Evolutionary conservation across 2,888 invertebrate species (phyloP), one percentile per base, ranked within the genome.

Genomic region (Cetonia aurata): DNA sequence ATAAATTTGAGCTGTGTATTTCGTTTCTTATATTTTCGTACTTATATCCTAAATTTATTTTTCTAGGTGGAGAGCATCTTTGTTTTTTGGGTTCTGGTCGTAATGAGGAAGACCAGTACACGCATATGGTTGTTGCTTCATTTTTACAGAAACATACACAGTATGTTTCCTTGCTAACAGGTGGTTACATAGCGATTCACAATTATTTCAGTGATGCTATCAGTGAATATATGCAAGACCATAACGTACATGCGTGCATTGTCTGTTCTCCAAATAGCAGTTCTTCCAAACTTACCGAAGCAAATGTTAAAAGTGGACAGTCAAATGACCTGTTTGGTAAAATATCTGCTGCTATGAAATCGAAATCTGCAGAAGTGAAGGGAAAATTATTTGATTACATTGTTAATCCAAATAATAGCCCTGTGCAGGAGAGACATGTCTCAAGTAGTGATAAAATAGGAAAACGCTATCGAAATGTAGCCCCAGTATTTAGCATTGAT

Each of bases 121-220:
- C 98, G 15, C 94, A 98, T 82, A 99, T 99, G 99, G 98, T 98
- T 25, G 95, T 99, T 13, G 96, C 99, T 6, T 96, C 96, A 69
- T 98, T 99, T 84, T 87, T 99, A 56, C 98, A 98, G 85, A 93
- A 95, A 82, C 94, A 96, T 81, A 95, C 94, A 0, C 93, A 94
- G 78, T 98, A 95, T 83, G 95, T 99, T 56, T 96, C 96, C 57
- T 90, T 98, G 85, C 89, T 98, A 17, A 92, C 93, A 75, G 97
- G 98, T 70, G 99, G 99, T 2, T 99, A 97, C 85, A 87, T 88
- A 78, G 92, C 93, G 31, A 90, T 95, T 74, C 95, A 95, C 80
- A 92, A 94, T 75, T 92, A 94, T 79, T 92, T 96, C 81, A 91
- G 92, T 12, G 92, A 93, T 69, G 92, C 94, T 80, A 90, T 94